A percentile compares a stretch with the other conserved stretches of the same genome.
Conservation (phyloP, 2,113 vertebrate genomes). For the Scophthalmus maximus region DNA sequence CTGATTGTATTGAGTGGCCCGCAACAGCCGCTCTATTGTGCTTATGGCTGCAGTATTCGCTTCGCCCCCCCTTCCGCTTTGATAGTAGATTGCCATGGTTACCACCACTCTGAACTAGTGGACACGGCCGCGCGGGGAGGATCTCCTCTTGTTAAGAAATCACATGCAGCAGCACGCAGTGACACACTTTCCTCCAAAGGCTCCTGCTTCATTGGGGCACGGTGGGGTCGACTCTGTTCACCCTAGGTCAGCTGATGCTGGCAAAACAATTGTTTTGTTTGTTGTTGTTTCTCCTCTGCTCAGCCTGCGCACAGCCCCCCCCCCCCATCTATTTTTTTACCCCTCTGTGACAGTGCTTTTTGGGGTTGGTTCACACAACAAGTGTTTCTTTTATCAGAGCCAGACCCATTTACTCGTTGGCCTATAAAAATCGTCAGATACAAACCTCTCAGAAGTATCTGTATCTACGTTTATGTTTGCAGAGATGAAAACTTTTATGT, state of each 20-base stretch:
- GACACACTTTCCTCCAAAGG: constrained; percentile 57
- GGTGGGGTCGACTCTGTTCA: constrained; percentile 34
- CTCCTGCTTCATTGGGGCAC: constrained; percentile 35
- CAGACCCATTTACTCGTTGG: no score
- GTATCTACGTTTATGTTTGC: no score
- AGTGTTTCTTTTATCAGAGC: constrained; percentile 14
- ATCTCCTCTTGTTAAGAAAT: constrained; percentile 56
- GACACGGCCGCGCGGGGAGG: constrained; percentile 25
- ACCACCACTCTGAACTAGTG: constrained; percentile 50
- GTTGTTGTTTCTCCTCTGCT: constrained; percentile 40
- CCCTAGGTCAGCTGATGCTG: constrained; percentile 69
- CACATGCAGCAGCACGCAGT: constrained; percentile 46
- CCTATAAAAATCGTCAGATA: no score
- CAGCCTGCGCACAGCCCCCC: neutral
- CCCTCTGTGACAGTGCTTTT: constrained; percentile 33
- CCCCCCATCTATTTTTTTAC: constrained; percentile 23
- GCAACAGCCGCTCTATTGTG: constrained; percentile 73
- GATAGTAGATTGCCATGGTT: constrained; percentile 64
- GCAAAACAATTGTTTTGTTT: constrained; percentile 73
- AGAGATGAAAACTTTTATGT: no score
- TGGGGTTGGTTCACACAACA: constrained; percentile 23
- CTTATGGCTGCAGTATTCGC: constrained; percentile 41
- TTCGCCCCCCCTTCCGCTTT: constrained; percentile 57
- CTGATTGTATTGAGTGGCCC: constrained; percentile 46
- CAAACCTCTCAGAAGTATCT: no score